Evolutionary conservation across 30 jellyfish, hydroid and myxozoan genomes (phyloP), one percentile per base, ranked within the genome.

Genomic region (Turritopsis rubra): DNA sequence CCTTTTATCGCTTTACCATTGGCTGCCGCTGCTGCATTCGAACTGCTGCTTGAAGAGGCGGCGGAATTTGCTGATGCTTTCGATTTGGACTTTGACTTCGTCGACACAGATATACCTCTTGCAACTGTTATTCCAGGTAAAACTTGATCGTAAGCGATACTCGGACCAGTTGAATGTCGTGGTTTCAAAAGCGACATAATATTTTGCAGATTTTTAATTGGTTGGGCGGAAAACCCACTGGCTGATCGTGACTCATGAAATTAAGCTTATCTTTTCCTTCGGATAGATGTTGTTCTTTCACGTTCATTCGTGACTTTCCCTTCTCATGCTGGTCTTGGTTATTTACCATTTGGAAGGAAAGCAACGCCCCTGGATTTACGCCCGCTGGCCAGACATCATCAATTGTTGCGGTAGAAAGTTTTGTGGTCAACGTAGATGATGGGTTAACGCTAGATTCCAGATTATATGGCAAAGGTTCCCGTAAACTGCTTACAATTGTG

Each of bases 291-390:
- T 60, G 19, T 0, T 23, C 31, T 23, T 68, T 68, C 31, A n/a
- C 28, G 19, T 31, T 75, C 19, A 16, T 21, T 80, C 87, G 78
- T 26, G 53, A 29, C 16, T 28, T 26, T 31, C 81, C 87, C n/a
- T 68, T 54, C 70, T 80, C 75, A 26, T 75, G 87, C 4, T 75
- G 60, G 52, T n/a, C 30, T 68, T 27, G 28, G 30, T 68, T 27
- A n/a, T 80, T 68, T 22, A n/a, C 19, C 87, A 80, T 80, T 80
- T 80, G 87, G 0, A 68, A 80, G 1, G 87, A 80, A 75, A 80
- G 65, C 26, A 18, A 68, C 25, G 87, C 87, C 21, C 87, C 87
- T 16, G 87, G 87, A 53, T 80, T 80, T 1, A 80, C 87, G 54
- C 87, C 87, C 1, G 87, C 87, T 18, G 87, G 87, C 60, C 65